Base-by-base conservation (phyloP, 2,797 vertebrate genomes). In the Iguana delicatissima region DNA sequence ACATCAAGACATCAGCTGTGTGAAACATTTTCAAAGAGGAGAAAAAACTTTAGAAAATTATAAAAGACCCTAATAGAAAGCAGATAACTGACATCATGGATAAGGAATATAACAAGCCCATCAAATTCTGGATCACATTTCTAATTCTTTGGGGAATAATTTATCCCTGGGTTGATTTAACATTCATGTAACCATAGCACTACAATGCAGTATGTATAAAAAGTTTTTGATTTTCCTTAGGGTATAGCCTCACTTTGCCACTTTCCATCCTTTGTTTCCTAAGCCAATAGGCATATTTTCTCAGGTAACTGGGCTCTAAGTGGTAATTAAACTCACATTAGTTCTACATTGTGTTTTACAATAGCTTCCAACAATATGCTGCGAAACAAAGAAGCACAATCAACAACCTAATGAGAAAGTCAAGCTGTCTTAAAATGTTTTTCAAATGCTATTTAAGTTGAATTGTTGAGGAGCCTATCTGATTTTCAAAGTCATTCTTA, bases 301-400 rank as follows among this genome's bases (percentile, higher is more conserved):
- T 59, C 46, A n/a, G 14, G 59, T 20, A 79, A 93, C 84, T n/a
- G 72, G 57, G 1, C 84, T 92, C 67, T 73, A 20, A 84, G 1
- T 35, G 20, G 64, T 80, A 92, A 73, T 92, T 92, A 89, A 92
- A 87, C n/a, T 89, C 85, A 79, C 73, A 84, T 92, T 92, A 89
- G 82, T 93, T 93, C 73, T 91, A 86, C 91, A 74, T 8, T 24
- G 3, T 87, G n/a, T 90, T 94, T 90, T 52, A 88, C 38, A 88
- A 35, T 87, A 82, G 29, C 12, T 91, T 94, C 69, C 57, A 89
- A 20, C 12, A 91, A 82, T 81, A 64, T 16, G 32, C 16, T 79
- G 38, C 85, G 52, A 38, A 94, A 86, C 4, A 16, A 87, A 91
- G 24, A 20, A 14, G 0, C 38, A 84, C 35, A 3, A 32, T 76